Percentiles rank a stretch among this genome's conserved stretches.
Conservation (phyloP, 2,113 vertebrate genomes). For the Tenrec ecaudatus region DNA sequence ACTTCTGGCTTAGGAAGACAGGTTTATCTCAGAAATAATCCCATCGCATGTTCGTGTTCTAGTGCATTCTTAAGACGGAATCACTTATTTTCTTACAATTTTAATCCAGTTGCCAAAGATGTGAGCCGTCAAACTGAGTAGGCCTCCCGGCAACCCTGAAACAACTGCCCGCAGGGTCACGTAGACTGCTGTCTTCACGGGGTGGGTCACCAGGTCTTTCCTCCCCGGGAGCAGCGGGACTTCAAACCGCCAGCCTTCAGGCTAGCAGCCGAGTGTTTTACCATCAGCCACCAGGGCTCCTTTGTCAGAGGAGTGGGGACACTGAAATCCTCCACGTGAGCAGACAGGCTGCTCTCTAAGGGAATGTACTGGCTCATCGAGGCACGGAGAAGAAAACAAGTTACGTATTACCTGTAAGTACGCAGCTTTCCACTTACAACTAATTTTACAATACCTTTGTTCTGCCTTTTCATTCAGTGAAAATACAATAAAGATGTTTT, state of each 20-base stretch:
- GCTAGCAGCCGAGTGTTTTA: background rate
- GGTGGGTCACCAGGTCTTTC: background rate
- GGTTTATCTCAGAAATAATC: background rate
- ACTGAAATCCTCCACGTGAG: conserved; percentile 17
- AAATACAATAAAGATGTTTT: conserved; percentile 53
- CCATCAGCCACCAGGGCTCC: background rate
- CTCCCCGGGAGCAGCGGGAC: background rate
- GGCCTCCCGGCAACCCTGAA: background rate
- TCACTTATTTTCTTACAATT: conserved; percentile 42
- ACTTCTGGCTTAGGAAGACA: background rate
- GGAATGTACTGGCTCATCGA: conserved; percentile 5
- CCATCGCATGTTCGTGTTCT: conserved; percentile 35
- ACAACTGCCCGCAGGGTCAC: background rate
- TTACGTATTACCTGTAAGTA: background rate
- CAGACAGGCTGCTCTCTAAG: conserved; percentile 2
- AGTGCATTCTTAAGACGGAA: conserved; percentile 17
- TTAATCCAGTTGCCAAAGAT: conserved; percentile 57
- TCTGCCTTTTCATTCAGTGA: conserved; percentile 54
- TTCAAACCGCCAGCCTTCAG: background rate
- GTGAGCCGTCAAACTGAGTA: background rate
- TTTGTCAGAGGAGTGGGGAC: background rate
- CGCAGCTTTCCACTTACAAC: background rate
- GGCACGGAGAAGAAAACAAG: conserved; percentile 29
- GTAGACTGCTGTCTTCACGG: background rate
- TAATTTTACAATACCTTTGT: background rate